Evolutionary conservation across 2,797 vertebrate genomes (phyloP), one percentile per base, ranked within the genome.

Genomic region (Luscinia megarhynchos): DNA sequence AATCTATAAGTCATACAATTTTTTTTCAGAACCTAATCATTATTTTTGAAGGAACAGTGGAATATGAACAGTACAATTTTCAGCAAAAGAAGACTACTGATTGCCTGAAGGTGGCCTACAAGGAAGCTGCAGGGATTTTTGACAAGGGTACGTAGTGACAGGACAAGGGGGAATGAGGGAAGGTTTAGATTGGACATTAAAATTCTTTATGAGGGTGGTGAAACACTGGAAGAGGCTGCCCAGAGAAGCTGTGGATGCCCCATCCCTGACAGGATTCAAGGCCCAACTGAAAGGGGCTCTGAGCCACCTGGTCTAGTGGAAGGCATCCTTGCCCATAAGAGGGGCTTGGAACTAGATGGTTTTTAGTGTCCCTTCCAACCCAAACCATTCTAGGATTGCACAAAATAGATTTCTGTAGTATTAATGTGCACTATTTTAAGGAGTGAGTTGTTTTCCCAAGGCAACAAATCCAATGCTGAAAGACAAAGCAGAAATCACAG

Each of bases 401-500:
- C 9, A 5, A 53, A 75, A 48, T 24, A 22, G 5, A 73, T 34
- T 75, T 50, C 53, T 53, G 23, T 11, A 1, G 5, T 34, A 55
- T 26, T 53, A 46, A 43, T 4, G 13, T 5, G 4, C 11, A 34
- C 16, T 67, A 13, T 85, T 58, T 23, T 27, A 61, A 5, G 15
- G 18, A 75, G 34, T 16, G 1, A 73, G 20, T 84, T 93, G 32
- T 91, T 96, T 91, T 84, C 70, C 64, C 18, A 40, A 69, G 50
- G 34, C 41, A 87, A 91, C 16, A 84, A 64, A 79, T 51, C 23
- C 0, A 1, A 29, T 46, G 26, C 29, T 46, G 50, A 51, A 87
- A 86, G 27, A 62, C 78, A 77, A 85, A 63, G 87, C 1, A 77
- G 29, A 79, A 68, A 87, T 24, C 17, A 24, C 19, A n/a, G 34